Evolutionary conservation across 2,888 invertebrate genomes (phyloP).

Genomic region (Stenolophus ochropezus): DNA sequence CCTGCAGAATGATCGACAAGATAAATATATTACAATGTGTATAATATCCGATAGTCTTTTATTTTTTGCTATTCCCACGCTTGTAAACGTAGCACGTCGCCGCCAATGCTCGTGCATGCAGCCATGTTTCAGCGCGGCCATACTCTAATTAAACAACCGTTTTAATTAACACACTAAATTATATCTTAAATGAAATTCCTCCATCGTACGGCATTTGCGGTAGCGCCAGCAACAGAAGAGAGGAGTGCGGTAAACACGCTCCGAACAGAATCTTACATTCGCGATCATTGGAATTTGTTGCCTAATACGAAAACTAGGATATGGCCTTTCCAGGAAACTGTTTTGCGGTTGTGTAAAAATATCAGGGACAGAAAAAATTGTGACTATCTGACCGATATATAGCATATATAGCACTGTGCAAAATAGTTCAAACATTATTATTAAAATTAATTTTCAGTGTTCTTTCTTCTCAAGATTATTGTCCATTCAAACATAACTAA

Average conservation of each 20-base stretch:
- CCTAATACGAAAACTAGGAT: background rate
- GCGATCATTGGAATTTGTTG: background rate
- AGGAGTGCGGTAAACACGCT: background rate
- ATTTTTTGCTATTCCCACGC: background rate
- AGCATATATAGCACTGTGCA: too few species aligned
- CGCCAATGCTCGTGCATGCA: slow-evolving; percentile 56
- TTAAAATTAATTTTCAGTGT: too few species aligned
- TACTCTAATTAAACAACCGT: slow-evolving; percentile 74
- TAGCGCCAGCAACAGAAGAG: slow-evolving; percentile 3
- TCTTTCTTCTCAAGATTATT: too few species aligned
- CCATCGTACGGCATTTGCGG: slow-evolving; percentile 67
- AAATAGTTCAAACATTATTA: too few species aligned
- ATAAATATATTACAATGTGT: too few species aligned
- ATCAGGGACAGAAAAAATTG: too few species aligned
- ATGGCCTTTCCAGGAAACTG: too few species aligned
- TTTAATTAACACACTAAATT: slow-evolving; percentile 75
- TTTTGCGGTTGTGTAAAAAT: background rate
- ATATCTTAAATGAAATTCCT: slow-evolving; percentile 73
- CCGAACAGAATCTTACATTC: background rate
- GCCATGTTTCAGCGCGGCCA: slow-evolving; percentile 71
- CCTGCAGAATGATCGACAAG: too few species aligned
- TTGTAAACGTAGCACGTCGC: background rate
- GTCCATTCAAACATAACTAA: too few species aligned
- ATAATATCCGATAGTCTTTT: background rate
- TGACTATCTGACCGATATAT: too few species aligned